Conservation (phyloP, 2,888 invertebrate species). For the Subacronicta megacephala region DNA sequence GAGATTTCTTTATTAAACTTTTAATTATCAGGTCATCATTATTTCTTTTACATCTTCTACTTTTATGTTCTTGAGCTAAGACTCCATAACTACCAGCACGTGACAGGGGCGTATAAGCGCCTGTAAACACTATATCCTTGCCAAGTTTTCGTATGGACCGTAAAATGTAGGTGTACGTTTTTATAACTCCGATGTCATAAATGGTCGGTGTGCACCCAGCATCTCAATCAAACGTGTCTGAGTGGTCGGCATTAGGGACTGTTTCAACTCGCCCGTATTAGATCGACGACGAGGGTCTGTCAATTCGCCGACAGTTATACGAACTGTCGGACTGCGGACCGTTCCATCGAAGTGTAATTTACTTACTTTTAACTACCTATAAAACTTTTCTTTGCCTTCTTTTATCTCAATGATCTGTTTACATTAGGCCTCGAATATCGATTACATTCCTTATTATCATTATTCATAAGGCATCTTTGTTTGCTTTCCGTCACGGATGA, state of each 20-base stretch:
- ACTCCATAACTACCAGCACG: constrained; percentile 20
- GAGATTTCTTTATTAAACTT: background rate
- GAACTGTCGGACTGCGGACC: constrained; percentile 55
- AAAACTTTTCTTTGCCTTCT: constrained; percentile 37
- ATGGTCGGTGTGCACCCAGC: constrained; percentile 56
- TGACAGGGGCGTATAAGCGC: constrained; percentile 32
- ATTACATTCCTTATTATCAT: constrained; percentile 22
- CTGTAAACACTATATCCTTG: constrained; percentile 43
- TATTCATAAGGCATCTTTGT: constrained; percentile 6
- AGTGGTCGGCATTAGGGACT: constrained; percentile 60
- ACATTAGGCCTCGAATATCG: constrained; percentile 22
- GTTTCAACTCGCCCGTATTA: constrained; percentile 66
- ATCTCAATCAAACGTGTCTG: constrained; percentile 67
- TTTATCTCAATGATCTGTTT: constrained; percentile 24
- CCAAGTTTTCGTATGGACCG: constrained; percentile 44
- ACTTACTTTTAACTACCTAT: constrained; percentile 62
- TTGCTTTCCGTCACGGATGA: constrained; percentile 9
- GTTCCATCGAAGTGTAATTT: constrained; percentile 58
- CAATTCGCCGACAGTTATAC: constrained; percentile 76
- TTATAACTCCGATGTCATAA: constrained; percentile 44
- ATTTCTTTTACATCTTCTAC: constrained; percentile 13
- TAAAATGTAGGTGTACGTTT: constrained; percentile 41
- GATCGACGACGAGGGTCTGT: constrained; percentile 69
- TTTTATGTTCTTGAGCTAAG: constrained; percentile 5
- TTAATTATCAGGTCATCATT: background rate